Base-by-base conservation (phyloP, 1,140 invertebrate genomes). In the Halictus rubicundus region DNA sequence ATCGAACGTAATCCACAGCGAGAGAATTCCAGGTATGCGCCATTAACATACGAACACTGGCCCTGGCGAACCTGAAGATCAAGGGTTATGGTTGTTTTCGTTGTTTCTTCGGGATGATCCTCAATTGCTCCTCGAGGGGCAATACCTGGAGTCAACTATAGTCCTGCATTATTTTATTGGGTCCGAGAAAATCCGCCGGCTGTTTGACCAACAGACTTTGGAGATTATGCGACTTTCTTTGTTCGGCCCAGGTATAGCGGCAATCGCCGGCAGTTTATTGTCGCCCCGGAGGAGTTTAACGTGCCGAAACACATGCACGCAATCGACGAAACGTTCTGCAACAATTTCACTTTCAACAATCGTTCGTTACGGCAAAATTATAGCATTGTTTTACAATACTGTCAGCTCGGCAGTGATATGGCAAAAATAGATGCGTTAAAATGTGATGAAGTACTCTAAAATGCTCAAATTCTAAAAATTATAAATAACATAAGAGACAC, bases 141-240 rank as follows among this genome's bases (percentile, higher is more conserved):
- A 21, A 54, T 12, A 14, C 49, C 49, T 6, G 57, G 21, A 70
- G 42, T 77, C 32, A 77, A 60, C 27, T 70, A 27, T 69, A 61
- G 66, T 49, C 54, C 66, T 14, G 54, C 2, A 37, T 72, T 64
- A 57, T 19, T 64, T 72, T 65, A 71, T 64, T 46, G 23, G 23
- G 14, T 5, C 19, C n/a, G 6, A 2, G 12, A 52, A 64, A 23
- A 70, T 63, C 6, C 10, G 2, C 19, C 59, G 8, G 23, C 60
- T 72, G 46, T 57, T 72, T 72, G 76, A 72, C 68, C 46, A 78
- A 78, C 68, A 72, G 23, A 46, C 23, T 21, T 54, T 19, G 0
- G 0, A 78, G 32, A 54, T 72, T 78, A 23, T 72, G 42, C 42
- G 14, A 12, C 46, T n/a, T 0, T 9, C 46, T 64, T 63, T 37